A percentile compares a stretch with the other conserved stretches of the same genome.
Evolutionary conservation across 2,888 invertebrate species (phyloP).

Genomic region (Lasiommata megera): DNA sequence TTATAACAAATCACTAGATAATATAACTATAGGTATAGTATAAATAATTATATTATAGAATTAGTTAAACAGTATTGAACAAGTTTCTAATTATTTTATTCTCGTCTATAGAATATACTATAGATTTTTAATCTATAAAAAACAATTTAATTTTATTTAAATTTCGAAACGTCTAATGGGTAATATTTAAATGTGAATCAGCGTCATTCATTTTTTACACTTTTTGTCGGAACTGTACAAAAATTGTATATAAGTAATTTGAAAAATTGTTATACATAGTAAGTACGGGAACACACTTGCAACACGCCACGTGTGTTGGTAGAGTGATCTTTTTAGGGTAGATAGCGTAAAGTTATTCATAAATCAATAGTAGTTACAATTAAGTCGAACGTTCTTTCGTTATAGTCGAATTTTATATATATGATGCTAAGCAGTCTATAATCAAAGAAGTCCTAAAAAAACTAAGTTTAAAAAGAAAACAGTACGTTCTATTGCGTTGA

Average conservation of each 20-base stretch:
- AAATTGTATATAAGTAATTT: slow-evolving; percentile 45
- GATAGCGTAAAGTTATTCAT: too few species aligned
- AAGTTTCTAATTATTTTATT: slow-evolving; percentile 57
- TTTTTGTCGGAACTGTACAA: slow-evolving; percentile 44
- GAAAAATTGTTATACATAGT: slow-evolving; percentile 34
- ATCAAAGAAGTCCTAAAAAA: too few species aligned
- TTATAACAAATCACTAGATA: slow-evolving; percentile 71
- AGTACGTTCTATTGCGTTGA: too few species aligned
- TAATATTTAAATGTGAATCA: slow-evolving; percentile 34
- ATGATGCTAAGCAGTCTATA: too few species aligned
- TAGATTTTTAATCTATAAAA: slow-evolving; percentile 52
- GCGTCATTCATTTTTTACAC: slow-evolving; percentile 13
- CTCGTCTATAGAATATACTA: slow-evolving; percentile 54
- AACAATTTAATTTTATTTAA: slow-evolving; percentile 38
- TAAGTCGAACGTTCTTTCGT: too few species aligned
- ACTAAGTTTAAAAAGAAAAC: too few species aligned
- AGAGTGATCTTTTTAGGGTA: too few species aligned
- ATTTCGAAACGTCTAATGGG: slow-evolving; percentile 56
- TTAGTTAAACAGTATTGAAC: slow-evolving; percentile 76
- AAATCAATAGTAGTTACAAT: too few species aligned
- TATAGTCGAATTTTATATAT: too few species aligned
- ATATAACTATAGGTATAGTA: slow-evolving; percentile 56
- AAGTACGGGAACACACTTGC: not conserved
- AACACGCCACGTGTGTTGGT: not conserved
- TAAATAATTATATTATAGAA: slow-evolving; percentile 57